Evolutionary conservation across 2,113 vertebrate species (phyloP).

Genomic region (Saguinus imperator): DNA sequence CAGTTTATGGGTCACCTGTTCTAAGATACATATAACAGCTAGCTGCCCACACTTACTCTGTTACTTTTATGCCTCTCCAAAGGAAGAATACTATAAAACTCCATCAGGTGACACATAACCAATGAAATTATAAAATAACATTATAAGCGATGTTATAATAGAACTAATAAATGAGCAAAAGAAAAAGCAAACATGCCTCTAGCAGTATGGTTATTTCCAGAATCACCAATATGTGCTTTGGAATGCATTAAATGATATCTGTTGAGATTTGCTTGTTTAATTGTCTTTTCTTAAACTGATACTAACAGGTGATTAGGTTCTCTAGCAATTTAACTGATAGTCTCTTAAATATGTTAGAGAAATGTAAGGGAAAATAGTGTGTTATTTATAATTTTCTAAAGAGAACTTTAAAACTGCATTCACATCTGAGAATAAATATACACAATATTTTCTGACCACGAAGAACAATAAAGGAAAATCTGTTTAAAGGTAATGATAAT

Average conservation of each 20-base stretch:
- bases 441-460: not conserved
- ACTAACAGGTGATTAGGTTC: not conserved
- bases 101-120: not conserved
- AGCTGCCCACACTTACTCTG: fast-evolving
- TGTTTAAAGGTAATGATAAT: not conserved
- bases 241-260: not conserved
- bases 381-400: not conserved
- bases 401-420: not conserved
- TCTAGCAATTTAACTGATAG: not conserved
- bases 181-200: not conserved
- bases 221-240: not conserved
- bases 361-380: not conserved
- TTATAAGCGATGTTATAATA: not conserved
- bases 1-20: not conserved
- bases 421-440: not conserved
- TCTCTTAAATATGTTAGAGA: not conserved
- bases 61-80: not conserved
- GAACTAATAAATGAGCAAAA: not conserved
- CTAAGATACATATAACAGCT: not conserved
- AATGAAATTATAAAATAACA: not conserved
- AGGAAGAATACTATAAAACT: not conserved
- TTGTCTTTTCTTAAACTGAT: not conserved
- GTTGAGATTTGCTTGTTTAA: not conserved
- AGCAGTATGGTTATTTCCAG: not conserved
- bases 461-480: not conserved